Conservation (phyloP, 2,797 vertebrate genomes). For the Onychomys arenicola region DNA sequence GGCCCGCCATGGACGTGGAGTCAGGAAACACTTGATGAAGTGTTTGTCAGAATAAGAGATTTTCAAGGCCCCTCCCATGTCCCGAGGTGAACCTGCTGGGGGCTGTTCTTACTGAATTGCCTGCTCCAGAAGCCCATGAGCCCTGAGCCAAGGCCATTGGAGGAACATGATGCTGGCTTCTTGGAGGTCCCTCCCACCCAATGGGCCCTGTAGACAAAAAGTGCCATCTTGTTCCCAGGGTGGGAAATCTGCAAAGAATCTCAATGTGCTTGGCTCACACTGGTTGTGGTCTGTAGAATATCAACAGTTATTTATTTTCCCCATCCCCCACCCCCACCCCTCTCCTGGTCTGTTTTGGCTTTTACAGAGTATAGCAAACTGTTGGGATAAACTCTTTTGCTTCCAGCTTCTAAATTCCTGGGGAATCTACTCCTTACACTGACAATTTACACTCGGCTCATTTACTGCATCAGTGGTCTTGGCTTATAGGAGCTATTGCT, state of each 20-base stretch:
- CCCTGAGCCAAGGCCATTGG: neutral
- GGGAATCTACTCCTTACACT: neutral
- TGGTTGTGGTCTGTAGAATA: neutral
- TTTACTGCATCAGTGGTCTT: neutral
- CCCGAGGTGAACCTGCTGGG: constrained; percentile 11
- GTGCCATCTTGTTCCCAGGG: neutral
- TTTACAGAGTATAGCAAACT: constrained; percentile 38
- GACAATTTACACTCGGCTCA: neutral
- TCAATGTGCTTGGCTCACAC: neutral
- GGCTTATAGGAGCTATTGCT: neutral
- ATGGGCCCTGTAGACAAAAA: neutral
- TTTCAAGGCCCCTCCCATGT: neutral
- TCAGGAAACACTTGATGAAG: constrained; percentile 12
- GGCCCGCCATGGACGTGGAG: neutral
- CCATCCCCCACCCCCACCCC: neutral
- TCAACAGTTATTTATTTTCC: constrained; percentile 46
- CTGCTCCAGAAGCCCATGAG: neutral
- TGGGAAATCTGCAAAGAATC: neutral
- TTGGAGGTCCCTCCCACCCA: neutral
- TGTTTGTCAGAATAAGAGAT: constrained; percentile 20
- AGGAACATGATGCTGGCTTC: neutral
- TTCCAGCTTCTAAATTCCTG: constrained; percentile 11
- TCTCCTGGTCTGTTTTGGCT: neutral
- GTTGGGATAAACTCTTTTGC: neutral
- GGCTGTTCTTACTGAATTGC: neutral